phyloP scores from a whole-genome alignment of 2,797 vertebrate species.

The Premnoplex brunnescens region DNA sequence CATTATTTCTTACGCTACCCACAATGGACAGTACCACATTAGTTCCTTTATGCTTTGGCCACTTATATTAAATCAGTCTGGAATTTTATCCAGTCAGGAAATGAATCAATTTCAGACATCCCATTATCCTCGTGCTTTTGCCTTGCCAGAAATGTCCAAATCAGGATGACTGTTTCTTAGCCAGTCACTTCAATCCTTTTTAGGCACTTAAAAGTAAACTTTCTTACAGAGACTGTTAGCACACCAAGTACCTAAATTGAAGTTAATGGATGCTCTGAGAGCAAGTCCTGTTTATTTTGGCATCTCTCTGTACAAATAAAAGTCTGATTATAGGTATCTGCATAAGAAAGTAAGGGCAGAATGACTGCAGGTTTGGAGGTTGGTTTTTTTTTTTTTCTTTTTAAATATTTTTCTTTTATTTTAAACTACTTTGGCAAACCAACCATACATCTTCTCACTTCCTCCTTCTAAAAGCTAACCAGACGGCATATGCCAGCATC shows the following conservation, averaged over 20 bases:
- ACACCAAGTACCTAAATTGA: neutral
- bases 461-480: neutral
- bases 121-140: neutral
- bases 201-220: slow-evolving; percentile 22
- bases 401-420: neutral
- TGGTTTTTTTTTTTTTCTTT: neutral
- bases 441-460: slow-evolving; percentile 9
- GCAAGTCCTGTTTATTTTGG: slow-evolving; percentile 30
- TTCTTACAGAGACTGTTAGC: neutral
- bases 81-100: slow-evolving; percentile 39
- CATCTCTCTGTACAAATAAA: neutral
- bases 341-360: neutral
- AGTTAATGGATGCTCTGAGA: slow-evolving; percentile 28
- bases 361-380: neutral
- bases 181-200: slow-evolving; percentile 7
- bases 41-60: neutral
- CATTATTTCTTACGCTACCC: neutral
- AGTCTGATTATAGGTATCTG: slow-evolving; percentile 13
- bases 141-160: neutral
- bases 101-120: slow-evolving; percentile 34
- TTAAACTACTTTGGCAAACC: neutral
- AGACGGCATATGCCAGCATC: neutral
- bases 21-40: neutral
- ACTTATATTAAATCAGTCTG: slow-evolving; percentile 24
- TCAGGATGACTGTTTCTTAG: neutral